A percentile compares a stretch with the other conserved stretches of the same genome.
Conservation (phyloP, 2,888 invertebrate genomes). For the Trilocha varians region DNA sequence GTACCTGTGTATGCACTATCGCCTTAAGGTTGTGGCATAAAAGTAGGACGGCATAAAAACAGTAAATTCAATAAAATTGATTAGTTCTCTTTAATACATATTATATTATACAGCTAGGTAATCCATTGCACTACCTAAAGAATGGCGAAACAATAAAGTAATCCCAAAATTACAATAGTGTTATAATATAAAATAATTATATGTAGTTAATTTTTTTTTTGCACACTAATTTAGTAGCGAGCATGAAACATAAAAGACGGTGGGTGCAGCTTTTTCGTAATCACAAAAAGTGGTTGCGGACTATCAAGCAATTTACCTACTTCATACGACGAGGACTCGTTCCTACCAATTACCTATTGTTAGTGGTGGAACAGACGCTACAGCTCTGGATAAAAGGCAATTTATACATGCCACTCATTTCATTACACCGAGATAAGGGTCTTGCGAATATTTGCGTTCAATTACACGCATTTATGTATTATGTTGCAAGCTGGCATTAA, state of each 20-base stretch:
- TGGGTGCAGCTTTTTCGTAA: slow-evolving; percentile 1
- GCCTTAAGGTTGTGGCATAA: too few species aligned
- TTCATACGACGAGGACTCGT: slow-evolving; percentile 24
- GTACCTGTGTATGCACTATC: too few species aligned
- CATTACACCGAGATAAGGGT: slow-evolving; percentile 60
- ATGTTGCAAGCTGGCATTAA: slow-evolving; percentile 12
- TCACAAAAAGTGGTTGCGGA: slow-evolving; percentile 16
- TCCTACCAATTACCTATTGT: slow-evolving; percentile 39
- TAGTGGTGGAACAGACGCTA: slow-evolving; percentile 34
- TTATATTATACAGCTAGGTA: too few species aligned
- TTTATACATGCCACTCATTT: slow-evolving; percentile 57
- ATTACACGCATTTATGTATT: slow-evolving; percentile 33
- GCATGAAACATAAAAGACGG: not conserved
- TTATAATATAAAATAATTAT: too few species aligned
- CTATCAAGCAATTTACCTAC: slow-evolving; percentile 26
- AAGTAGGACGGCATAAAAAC: too few species aligned
- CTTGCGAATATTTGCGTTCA: slow-evolving; percentile 44
- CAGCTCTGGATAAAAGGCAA: slow-evolving; percentile 26
- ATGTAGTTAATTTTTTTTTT: too few species aligned
- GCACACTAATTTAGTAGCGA: not conserved
- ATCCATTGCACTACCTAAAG: too few species aligned
- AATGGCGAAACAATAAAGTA: too few species aligned
- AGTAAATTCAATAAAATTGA: too few species aligned
- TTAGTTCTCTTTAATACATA: too few species aligned
- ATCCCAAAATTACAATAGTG: too few species aligned